Evolutionary conservation across 2,113 vertebrate species (phyloP), one percentile per base, ranked within the genome.

Genomic region (Eulemur macaco): DNA sequence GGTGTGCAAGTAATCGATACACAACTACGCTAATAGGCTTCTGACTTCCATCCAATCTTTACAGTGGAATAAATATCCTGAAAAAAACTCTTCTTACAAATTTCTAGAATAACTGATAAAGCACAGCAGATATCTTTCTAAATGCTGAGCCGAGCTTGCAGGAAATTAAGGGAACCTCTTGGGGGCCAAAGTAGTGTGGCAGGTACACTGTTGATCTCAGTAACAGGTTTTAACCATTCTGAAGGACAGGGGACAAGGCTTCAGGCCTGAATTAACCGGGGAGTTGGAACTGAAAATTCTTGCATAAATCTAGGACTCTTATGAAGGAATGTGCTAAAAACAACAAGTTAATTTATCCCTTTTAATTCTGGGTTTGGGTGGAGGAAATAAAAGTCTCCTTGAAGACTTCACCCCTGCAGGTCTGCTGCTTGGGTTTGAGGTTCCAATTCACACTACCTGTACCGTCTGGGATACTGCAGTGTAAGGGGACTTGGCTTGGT

Each of bases 71-170:
- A 89, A 8, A 63, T 29, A 52, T 73, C 25, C 52, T 54, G n/a
- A 56, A 88, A 66, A 74, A 89, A 45, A 10, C 27, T 73, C 73
- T 54, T 54, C 60, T 74, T 78, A 76, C 8, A 68, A 52, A 83
- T 73, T 58, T 37, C 25, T 96, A 73, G 69, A 87, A 69, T 69
- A 64, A 81, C 45, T 88, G 71, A 93, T 71, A 69, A 85, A 63
- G 73, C 29, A 63, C 39, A 52, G 15, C 12, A 86, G 73, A 68
- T 17, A 39, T 80, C 37, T 95, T 37, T 92, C 77, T 78, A 92
- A 89, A 71, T 54, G 69, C 34, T 60, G 64, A 64, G 29, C 12
- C 77, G 71, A 82, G 47, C 37, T 42, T 76, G 15, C 11, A 64
- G 91, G 50, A 87, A 95, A 69, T 88, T 80, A 80, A 74, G 25